Conservation (phyloP, 2,797 vertebrate genomes). For the Mergus octosetaceus region DNA sequence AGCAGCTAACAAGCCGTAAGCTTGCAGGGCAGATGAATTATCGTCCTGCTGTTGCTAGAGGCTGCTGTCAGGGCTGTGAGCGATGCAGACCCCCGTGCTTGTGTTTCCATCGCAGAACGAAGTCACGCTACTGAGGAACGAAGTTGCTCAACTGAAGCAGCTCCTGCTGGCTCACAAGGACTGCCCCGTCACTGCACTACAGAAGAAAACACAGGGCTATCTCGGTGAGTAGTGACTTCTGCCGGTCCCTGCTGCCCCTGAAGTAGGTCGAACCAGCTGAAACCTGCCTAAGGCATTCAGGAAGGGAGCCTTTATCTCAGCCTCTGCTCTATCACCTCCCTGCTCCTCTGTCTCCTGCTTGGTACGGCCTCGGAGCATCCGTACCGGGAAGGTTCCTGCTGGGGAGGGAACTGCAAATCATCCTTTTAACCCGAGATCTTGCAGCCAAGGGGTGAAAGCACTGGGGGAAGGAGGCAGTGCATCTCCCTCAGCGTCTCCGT, state of each 20-base stretch:
- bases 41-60: rapidly evolving
- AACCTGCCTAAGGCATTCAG: rapidly evolving
- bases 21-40: too few species aligned
- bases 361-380: rapidly evolving
- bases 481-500: neutral
- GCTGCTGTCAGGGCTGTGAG: neutral
- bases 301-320: neutral
- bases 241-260: neutral
- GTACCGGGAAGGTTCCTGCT: neutral
- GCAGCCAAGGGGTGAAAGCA: neutral
- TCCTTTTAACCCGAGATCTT: rapidly evolving
- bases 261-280: neutral
- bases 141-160: conserved; percentile 98
- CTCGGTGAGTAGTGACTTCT: conserved; percentile 81
- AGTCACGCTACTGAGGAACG: conserved; percentile 94
- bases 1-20: rapidly evolving
- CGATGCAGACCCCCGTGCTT: neutral
- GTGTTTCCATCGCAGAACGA: conserved; percentile 85
- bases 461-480: neutral
- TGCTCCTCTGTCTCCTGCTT: neutral
- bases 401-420: neutral
- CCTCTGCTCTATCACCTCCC: neutral
- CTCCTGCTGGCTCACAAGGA: conserved; percentile 98
- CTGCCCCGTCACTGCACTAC: conserved; percentile 95
- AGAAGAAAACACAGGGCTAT: conserved; percentile 93